Evolutionary conservation across 1,140 invertebrate species (phyloP).

Genomic region (Caenorhabditis briggsae): DNA sequence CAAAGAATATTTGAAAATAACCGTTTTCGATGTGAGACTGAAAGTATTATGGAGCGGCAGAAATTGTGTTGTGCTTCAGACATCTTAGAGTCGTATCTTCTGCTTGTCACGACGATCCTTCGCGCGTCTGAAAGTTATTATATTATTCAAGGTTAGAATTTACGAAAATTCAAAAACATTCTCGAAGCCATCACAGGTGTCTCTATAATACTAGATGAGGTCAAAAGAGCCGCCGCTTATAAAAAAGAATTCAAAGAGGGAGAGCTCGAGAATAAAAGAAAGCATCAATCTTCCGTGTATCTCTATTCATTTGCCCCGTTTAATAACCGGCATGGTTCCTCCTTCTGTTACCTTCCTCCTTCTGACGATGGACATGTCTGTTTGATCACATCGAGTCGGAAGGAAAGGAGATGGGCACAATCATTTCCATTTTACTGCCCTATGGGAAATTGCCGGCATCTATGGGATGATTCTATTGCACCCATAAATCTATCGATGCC

Average conservation of each 20-base stretch:
- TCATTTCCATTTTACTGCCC: constrained; percentile 49
- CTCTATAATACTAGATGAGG: too few relatives aligned
- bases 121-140: background rate
- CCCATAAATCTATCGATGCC: constrained; percentile 23
- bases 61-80: background rate
- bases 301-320: background rate
- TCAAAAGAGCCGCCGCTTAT: constrained; percentile 6
- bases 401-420: background rate
- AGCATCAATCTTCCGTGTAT: constrained; percentile 31
- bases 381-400: background rate
- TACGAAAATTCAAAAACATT: background rate
- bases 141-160: background rate
- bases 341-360: constrained; percentile 28
- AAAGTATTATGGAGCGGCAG: background rate
- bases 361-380: background rate
- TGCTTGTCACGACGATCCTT: constrained; percentile 50
- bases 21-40: background rate
- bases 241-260: background rate
- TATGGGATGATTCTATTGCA: background rate
- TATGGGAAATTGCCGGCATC: constrained; percentile 26
- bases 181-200: too few relatives aligned
- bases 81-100: constrained; percentile 32
- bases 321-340: constrained; percentile 22
- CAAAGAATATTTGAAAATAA: background rate
- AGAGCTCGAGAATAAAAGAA: background rate